A percentile compares a stretch with the other conserved stretches of the same genome.
Evolutionary conservation across 2,888 invertebrate species (phyloP).

Genomic region (Steinernema carpocapsae): DNA sequence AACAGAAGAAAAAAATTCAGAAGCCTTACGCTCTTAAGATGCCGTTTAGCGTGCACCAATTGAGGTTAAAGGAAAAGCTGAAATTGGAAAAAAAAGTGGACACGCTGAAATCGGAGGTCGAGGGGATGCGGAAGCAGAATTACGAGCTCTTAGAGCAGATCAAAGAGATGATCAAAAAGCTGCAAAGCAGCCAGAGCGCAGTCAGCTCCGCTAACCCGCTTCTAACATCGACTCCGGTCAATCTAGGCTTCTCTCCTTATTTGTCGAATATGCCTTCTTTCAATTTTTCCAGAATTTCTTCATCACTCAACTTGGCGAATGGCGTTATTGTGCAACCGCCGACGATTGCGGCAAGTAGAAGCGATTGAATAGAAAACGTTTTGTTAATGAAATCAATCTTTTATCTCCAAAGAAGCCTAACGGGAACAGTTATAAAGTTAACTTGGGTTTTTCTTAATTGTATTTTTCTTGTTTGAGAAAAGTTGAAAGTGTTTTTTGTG

Average conservation of each 20-base stretch:
- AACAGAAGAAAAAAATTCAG: neutral
- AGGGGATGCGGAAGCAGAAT: conserved; percentile 8
- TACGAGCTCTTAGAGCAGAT: neutral
- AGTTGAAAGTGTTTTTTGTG: no score
- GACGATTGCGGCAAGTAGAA: no score
- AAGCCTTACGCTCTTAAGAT: neutral
- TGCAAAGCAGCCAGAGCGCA: neutral
- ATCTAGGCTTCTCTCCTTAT: no score
- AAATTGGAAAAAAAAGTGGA: conserved; percentile 11
- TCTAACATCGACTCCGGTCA: neutral
- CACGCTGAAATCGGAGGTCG: neutral
- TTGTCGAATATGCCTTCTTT: neutral
- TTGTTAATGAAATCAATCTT: no score
- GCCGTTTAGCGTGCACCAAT: neutral
- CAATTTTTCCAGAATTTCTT: neutral
- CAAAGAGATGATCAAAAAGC: conserved; percentile 4
- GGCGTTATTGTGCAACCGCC: no score
- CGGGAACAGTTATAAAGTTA: no score
- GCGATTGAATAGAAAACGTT: no score
- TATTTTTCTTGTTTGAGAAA: no score
- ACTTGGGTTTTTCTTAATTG: no score
- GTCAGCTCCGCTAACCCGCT: neutral
- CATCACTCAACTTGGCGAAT: no score
- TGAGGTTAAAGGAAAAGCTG: neutral
- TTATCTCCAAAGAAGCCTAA: no score